These are phyloP conservation scores for Gyps fulvus DNA, from an alignment of 2,113 vertebrate genomes.

Conservation along the genomic window DNA sequence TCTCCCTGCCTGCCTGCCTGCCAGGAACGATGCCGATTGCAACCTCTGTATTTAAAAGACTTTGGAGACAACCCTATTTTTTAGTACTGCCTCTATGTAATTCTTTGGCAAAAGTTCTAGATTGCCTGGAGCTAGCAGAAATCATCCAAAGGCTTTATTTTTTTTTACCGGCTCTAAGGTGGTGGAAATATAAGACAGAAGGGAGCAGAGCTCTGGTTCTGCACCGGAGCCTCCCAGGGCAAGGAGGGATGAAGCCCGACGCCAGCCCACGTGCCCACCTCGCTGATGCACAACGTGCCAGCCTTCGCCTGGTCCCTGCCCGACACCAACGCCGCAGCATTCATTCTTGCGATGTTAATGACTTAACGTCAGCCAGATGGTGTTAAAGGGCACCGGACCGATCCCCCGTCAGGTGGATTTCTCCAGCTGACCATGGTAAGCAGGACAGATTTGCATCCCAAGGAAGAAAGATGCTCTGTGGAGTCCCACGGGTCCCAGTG, in stretches of 20 bases:
- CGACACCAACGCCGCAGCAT: no score
- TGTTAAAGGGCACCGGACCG: background rate
- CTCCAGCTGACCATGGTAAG: background rate
- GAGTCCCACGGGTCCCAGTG: background rate
- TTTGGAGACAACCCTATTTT: background rate
- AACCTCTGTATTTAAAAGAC: background rate
- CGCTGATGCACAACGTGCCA: accelerated
- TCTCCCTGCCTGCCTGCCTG: background rate
- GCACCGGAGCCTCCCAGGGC: background rate
- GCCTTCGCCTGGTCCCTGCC: background rate
- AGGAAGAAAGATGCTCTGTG: background rate
- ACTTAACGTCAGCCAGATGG: background rate
- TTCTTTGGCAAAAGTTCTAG: conserved; percentile 21
- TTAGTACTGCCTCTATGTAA: background rate
- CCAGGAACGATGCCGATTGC: background rate
- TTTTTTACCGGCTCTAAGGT: background rate
- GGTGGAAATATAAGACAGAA: background rate
- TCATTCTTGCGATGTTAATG: background rate
- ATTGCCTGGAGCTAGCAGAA: background rate
- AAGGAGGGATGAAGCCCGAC: background rate
- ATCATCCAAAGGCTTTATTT: background rate
- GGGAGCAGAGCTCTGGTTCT: background rate
- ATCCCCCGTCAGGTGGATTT: background rate
- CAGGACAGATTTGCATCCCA: background rate
- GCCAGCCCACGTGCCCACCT: background rate